Percentiles rank a stretch among this genome's conserved stretches.
Conservation (phyloP, 2,797 vertebrate species). For the Gymnodraco acuticeps region DNA sequence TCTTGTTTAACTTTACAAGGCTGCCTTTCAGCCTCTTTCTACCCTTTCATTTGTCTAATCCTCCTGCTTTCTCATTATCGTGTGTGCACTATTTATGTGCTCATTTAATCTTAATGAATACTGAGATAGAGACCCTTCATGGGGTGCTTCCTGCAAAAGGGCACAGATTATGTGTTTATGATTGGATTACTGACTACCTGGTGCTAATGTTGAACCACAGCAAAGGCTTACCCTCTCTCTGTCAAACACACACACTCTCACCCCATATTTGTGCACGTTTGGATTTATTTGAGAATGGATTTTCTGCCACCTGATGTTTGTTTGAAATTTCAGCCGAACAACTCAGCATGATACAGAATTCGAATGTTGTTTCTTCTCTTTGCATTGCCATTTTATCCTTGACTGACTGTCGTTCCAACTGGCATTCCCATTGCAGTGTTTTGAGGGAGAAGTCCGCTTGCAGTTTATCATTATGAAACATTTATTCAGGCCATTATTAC, state of each 20-base stretch:
- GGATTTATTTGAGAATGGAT: slow-evolving; percentile 68
- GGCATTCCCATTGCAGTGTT: slow-evolving; percentile 20
- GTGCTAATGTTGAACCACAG: slow-evolving; percentile 73
- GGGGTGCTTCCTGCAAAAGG: slow-evolving; percentile 84
- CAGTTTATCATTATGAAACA: slow-evolving; percentile 22
- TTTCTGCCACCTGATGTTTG: slow-evolving; percentile 77
- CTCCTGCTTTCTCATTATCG: slow-evolving; percentile 69
- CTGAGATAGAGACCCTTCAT: slow-evolving; percentile 71
- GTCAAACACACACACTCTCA: not conserved
- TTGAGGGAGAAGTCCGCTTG: slow-evolving; percentile 18
- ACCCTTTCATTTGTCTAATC: slow-evolving; percentile 59
- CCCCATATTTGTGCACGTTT: slow-evolving; percentile 14
- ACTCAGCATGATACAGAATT: slow-evolving; percentile 52
- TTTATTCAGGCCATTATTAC: not conserved
- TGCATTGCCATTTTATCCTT: slow-evolving; percentile 43
- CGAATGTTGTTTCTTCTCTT: slow-evolving; percentile 46
- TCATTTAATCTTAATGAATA: slow-evolving; percentile 86
- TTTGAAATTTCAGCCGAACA: slow-evolving; percentile 71
- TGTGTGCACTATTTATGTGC: slow-evolving; percentile 76
- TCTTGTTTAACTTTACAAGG: slow-evolving; percentile 29
- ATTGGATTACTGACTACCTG: slow-evolving; percentile 84
- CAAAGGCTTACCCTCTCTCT: slow-evolving; percentile 53
- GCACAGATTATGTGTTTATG: slow-evolving; percentile 84
- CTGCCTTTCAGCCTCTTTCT: slow-evolving; percentile 33
- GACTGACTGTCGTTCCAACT: slow-evolving; percentile 33